Percentiles rank a stretch among this genome's conserved stretches.
Conservation (phyloP, 2,797 vertebrate species). For the Malurus splendens region DNA sequence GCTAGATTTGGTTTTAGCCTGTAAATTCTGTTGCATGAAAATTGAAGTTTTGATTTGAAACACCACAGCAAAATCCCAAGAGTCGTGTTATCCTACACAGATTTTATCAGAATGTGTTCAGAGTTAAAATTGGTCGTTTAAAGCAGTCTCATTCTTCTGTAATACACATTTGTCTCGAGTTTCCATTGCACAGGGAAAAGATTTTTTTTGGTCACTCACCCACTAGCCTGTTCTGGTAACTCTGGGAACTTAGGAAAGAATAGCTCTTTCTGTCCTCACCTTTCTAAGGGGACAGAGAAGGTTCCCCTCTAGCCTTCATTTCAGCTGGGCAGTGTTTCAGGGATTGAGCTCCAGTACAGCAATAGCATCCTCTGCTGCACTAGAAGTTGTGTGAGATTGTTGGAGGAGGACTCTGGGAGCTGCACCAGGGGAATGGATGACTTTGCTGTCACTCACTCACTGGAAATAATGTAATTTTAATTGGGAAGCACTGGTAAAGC, state of each 20-base stretch:
- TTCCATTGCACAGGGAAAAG: neutral
- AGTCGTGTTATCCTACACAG: accelerated
- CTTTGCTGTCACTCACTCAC: neutral
- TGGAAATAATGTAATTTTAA: neutral
- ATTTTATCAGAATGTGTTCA: neutral
- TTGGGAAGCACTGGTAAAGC: neutral
- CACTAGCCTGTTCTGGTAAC: neutral
- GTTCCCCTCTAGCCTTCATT: neutral
- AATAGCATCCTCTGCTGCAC: neutral
- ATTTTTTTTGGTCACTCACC: neutral
- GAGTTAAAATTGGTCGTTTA: neutral
- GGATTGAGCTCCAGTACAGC: neutral
- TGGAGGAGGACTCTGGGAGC: neutral
- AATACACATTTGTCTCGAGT: neutral
- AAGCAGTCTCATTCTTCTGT: neutral
- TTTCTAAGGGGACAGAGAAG: neutral
- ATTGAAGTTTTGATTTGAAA: neutral
- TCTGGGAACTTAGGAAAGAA: neutral
- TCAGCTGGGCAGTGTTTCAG: neutral
- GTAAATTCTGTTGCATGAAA: neutral
- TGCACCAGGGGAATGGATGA: neutral
- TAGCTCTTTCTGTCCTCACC: neutral
- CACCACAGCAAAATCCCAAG: accelerated
- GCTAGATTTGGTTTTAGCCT: neutral
- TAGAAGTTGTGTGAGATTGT: neutral